phyloP scores from a whole-genome alignment of 2,888 invertebrate genomes.

The Sclerodermus sp. region DNA sequence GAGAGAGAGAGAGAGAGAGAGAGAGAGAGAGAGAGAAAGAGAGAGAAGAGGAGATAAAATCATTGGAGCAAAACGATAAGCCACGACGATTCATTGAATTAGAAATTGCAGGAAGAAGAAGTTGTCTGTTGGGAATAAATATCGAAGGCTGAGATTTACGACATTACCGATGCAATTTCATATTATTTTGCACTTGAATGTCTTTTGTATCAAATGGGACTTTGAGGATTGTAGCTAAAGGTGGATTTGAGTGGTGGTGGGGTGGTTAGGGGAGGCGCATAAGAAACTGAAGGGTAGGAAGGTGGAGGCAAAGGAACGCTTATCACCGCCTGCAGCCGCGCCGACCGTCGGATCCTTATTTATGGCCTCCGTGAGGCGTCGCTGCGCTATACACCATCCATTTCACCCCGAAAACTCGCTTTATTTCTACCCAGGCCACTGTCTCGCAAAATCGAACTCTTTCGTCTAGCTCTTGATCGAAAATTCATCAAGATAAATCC shows the following conservation, averaged over 20 bases:
- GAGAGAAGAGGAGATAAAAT: no score
- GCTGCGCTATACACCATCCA: slow-evolving; percentile 39
- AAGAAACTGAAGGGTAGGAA: slow-evolving; percentile 13
- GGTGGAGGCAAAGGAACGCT: slow-evolving; percentile 44
- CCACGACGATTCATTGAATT: no score
- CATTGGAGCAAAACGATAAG: no score
- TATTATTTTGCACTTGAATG: no score
- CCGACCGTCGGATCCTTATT: slow-evolving; percentile 57
- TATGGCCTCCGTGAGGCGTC: slow-evolving; percentile 47
- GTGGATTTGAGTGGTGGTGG: slow-evolving; percentile 9
- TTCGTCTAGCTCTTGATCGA: no score
- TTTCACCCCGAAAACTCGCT: slow-evolving; percentile 39
- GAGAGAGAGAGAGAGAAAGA: no score
- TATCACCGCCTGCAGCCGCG: slow-evolving; percentile 51
- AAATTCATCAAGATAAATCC: no score
- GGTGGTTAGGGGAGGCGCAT: slow-evolving; percentile 9
- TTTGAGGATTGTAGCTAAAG: slow-evolving; percentile 1
- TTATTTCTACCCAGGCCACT: slow-evolving; percentile 35
- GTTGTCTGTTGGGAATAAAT: neutral
- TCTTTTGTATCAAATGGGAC: neutral
- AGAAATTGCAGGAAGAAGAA: no score
- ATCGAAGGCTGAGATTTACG: neutral
- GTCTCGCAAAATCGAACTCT: neutral
- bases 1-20: no score
- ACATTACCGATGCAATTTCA: neutral